phyloP scores from a whole-genome alignment of 2,113 vertebrate species.

The Myocastor coypus region DNA sequence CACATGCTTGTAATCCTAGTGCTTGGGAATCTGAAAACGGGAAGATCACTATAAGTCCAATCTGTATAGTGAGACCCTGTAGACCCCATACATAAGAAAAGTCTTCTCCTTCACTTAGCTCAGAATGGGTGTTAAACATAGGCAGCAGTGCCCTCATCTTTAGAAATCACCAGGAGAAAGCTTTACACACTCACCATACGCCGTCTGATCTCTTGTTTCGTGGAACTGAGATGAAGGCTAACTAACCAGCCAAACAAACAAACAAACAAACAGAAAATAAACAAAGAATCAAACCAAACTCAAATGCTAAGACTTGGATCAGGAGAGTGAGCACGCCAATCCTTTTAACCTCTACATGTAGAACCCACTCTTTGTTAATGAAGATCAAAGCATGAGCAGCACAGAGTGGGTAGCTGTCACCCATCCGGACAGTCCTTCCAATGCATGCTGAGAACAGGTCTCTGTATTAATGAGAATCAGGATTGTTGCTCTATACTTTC shows the following conservation, averaged over 20 bases:
- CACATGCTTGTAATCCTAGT: no score
- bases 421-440: background rate
- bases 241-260: background rate
- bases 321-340: background rate
- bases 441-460: background rate
- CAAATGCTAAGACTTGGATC: background rate
- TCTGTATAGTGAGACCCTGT: no score
- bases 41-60: no score
- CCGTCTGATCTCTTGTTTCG: background rate
- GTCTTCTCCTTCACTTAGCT: conserved; percentile 38
- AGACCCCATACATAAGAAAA: background rate
- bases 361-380: conserved; percentile 25
- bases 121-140: background rate
- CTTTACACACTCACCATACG: background rate
- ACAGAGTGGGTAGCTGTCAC: background rate
- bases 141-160: background rate
- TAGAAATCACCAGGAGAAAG: background rate
- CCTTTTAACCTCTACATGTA: background rate
- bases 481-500: conserved; percentile 52
- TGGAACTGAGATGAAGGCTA: conserved; percentile 25
- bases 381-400: conserved; percentile 43
- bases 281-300: background rate
- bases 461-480: conserved; percentile 37
- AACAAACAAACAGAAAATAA: background rate
- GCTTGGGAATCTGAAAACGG: no score